Percentiles rank a stretch among this genome's conserved stretches.
These are phyloP conservation scores for Chrysolina haemoptera DNA, from an alignment of 2,888 invertebrate genomes.

Conservation along the genomic window DNA sequence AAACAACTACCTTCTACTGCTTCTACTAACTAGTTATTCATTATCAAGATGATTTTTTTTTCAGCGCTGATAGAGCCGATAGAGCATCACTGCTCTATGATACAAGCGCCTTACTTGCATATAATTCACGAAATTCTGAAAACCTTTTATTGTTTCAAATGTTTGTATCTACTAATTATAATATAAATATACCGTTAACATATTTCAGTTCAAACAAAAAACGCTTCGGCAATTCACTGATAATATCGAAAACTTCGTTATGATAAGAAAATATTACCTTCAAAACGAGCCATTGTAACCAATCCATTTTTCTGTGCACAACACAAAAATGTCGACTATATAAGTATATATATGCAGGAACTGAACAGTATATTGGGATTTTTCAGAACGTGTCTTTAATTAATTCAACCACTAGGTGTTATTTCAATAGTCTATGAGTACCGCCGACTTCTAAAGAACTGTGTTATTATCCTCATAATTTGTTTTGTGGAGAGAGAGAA, in stretches of 20 bases:
- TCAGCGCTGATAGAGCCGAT: too few species aligned
- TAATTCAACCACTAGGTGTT: constrained; percentile 3
- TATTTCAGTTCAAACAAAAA: background rate
- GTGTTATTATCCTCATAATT: constrained; percentile 5
- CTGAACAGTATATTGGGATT: constrained; percentile 11
- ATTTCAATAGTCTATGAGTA: background rate
- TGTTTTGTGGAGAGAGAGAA: background rate
- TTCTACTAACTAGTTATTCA: too few species aligned
- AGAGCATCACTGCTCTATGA: too few species aligned
- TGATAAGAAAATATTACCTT: constrained; percentile 15
- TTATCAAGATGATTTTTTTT: too few species aligned
- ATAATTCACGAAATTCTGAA: too few species aligned
- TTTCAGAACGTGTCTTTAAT: constrained; percentile 17
- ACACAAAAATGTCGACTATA: background rate
- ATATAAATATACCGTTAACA: background rate
- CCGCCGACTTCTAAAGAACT: constrained; percentile 16
- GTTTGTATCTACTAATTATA: too few species aligned
- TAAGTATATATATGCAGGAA: background rate
- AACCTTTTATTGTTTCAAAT: too few species aligned
- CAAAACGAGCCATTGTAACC: constrained; percentile 8
- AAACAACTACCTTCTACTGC: too few species aligned
- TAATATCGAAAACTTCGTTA: background rate
- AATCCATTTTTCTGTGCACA: background rate
- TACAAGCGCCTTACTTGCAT: too few species aligned
- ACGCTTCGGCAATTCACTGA: background rate